A percentile compares a stretch with the other conserved stretches of the same genome.
Conservation (phyloP, 2,113 vertebrate genomes). For the Morone chrysops region DNA sequence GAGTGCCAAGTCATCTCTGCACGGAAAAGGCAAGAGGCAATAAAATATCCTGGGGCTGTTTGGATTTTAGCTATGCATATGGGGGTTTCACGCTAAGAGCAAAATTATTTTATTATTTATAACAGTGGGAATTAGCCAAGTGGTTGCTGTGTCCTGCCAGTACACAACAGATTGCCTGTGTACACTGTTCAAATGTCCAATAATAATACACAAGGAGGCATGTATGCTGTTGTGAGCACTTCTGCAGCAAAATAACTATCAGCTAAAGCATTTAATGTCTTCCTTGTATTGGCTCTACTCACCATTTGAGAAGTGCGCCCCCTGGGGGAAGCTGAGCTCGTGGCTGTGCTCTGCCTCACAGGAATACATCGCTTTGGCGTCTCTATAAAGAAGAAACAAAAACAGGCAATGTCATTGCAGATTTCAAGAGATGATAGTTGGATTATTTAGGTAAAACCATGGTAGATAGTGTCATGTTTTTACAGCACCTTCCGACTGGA, state of each 20-base stretch:
- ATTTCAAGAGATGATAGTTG: neutral
- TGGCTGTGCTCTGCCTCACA: constrained; percentile 97
- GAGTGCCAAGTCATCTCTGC: constrained; percentile 67
- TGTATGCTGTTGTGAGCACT: neutral
- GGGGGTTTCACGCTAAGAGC: constrained; percentile 16
- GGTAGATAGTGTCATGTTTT: neutral
- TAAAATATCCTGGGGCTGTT: constrained; percentile 54
- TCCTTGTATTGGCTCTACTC: constrained; percentile 56
- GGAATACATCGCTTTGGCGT: constrained; percentile 97
- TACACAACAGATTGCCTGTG: neutral
- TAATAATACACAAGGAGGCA: neutral
- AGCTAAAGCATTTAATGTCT: neutral
- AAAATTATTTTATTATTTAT: neutral
- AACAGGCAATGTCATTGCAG: neutral
- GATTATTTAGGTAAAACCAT: neutral
- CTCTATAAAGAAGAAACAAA: constrained; percentile 83
- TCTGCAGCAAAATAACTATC: neutral
- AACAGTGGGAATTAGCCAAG: constrained; percentile 12
- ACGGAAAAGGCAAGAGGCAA: constrained; percentile 67
- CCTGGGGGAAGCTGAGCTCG: constrained; percentile 97
- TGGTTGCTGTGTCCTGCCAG: neutral
- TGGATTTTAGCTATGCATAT: constrained; percentile 23
- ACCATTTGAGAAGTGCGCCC: constrained; percentile 96
- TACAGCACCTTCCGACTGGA: constrained; percentile 85
- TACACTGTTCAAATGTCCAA: neutral